Evolutionary conservation across 2,888 invertebrate species (phyloP).

Genomic region (Hermaeophaga mercurialis): DNA sequence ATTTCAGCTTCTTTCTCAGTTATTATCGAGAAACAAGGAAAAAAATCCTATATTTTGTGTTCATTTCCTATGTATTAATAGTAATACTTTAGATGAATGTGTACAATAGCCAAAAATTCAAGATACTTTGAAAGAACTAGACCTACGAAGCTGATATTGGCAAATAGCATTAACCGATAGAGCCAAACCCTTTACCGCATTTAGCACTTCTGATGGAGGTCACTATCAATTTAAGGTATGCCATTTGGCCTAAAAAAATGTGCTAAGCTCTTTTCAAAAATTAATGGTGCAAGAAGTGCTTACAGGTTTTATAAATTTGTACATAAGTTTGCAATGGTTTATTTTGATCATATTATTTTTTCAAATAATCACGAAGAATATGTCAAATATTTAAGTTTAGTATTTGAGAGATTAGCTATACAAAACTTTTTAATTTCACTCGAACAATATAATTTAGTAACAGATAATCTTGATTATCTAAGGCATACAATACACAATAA

Average conservation of each 20-base stretch:
- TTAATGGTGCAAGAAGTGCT: conserved; percentile 13
- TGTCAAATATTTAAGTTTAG: not conserved
- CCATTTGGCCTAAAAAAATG: conserved; percentile 24
- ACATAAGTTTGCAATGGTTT: conserved; percentile 11
- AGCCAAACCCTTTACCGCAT: conserved; percentile 18
- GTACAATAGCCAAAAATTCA: conserved; percentile 5
- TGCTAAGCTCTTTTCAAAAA: conserved; percentile 17
- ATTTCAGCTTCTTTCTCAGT: conserved; percentile 11
- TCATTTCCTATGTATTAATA: conserved; percentile 2
- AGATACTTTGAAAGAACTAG: conserved; percentile 11
- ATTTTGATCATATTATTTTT: conserved; percentile 21
- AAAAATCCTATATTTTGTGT: conserved; percentile 12
- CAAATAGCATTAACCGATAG: conserved; percentile 12
- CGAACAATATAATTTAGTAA: conserved; percentile 11
- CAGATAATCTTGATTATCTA: conserved; percentile 7
- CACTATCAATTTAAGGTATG: conserved; percentile 27
- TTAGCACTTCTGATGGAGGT: conserved; percentile 16
- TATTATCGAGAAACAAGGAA: conserved; percentile 6
- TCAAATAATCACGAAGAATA: conserved; percentile 1
- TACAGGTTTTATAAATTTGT: not conserved
- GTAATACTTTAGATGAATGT: not conserved
- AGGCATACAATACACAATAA: too few relatives aligned
- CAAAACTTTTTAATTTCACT: conserved; percentile 1
- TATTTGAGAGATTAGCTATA: conserved; percentile 5
- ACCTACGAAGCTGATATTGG: conserved; percentile 21